phyloP scores from a whole-genome alignment of 2,113 vertebrate species.

The Rattus rattus region DNA sequence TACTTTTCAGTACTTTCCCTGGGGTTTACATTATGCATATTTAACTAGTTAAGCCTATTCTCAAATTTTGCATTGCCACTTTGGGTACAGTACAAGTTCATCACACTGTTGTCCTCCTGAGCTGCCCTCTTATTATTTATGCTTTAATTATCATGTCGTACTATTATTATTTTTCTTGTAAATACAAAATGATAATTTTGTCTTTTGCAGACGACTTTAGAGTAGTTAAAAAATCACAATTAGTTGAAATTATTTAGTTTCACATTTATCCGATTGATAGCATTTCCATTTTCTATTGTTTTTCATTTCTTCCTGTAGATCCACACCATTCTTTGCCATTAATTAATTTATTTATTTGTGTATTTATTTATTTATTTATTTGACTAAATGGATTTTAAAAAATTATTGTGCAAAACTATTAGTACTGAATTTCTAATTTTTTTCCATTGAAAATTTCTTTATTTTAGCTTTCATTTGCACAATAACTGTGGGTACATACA shows the following conservation, averaged over 20 bases:
- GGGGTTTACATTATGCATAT: neutral
- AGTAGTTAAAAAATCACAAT: neutral
- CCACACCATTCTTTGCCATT: neutral
- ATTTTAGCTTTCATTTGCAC: neutral
- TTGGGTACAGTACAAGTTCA: neutral
- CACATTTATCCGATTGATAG: neutral
- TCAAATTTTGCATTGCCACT: neutral
- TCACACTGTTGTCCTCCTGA: too few relatives aligned
- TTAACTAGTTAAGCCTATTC: neutral
- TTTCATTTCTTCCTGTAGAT: neutral
- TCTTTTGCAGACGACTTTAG: neutral
- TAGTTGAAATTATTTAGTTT: neutral
- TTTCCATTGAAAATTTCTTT: neutral
- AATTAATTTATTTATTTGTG: neutral
- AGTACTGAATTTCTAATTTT: neutral
- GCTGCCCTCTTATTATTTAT: neutral
- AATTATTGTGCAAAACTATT: neutral
- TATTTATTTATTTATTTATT: neutral
- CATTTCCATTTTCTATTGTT: neutral
- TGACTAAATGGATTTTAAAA: neutral
- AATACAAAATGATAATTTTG: neutral
- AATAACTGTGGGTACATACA: neutral
- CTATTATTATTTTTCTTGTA: neutral
- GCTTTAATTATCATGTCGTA: neutral
- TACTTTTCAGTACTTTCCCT: neutral